Evolutionary conservation across 2,797 vertebrate species (phyloP).

Genomic region (Cryptoblepharus egeriae): DNA sequence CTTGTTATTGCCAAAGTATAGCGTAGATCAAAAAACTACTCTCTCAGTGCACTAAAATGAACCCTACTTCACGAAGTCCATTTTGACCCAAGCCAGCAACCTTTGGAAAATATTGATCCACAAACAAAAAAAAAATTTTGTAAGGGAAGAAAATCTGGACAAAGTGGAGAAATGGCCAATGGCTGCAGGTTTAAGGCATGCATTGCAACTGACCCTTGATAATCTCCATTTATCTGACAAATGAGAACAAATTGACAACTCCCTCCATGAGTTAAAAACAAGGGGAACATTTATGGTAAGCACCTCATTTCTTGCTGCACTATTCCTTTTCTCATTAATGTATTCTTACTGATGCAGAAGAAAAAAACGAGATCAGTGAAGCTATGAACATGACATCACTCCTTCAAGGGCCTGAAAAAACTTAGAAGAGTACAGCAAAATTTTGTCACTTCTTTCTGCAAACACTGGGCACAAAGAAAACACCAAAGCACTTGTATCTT

Average conservation of each 20-base stretch:
- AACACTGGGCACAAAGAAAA: background rate
- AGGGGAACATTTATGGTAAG: background rate
- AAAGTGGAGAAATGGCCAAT: background rate
- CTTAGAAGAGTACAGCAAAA: background rate
- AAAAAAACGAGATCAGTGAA: background rate
- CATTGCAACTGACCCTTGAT: background rate
- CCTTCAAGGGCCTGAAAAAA: background rate
- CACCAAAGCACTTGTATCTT: background rate
- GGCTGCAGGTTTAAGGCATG: background rate
- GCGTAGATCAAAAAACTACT: background rate
- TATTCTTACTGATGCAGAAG: background rate
- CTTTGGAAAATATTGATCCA: constrained; percentile 36
- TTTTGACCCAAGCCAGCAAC: constrained; percentile 16
- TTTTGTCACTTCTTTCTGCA: background rate
- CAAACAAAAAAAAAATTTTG: constrained; percentile 23
- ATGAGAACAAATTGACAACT: background rate
- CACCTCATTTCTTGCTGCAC: background rate
- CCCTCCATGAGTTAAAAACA: background rate
- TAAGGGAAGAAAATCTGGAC: background rate
- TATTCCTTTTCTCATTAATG: background rate
- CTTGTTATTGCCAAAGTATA: background rate
- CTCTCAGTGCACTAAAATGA: constrained; percentile 8
- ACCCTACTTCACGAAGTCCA: background rate
- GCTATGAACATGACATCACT: background rate
- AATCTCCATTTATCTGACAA: background rate